Evolutionary conservation across 2,888 invertebrate species (phyloP).

Genomic region (Ligdia adustata): DNA sequence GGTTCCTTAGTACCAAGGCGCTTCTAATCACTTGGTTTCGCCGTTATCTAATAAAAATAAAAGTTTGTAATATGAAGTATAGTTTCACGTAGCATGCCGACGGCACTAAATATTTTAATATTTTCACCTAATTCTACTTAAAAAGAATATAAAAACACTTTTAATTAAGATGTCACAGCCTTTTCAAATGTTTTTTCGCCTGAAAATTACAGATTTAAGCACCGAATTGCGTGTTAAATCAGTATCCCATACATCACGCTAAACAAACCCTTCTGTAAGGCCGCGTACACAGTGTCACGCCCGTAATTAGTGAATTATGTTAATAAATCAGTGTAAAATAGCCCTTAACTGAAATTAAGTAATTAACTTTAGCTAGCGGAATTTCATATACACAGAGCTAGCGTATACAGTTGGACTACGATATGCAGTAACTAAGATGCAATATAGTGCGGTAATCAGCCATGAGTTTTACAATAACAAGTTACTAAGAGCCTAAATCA

Average conservation of each 20-base stretch:
- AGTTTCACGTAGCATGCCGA: no score
- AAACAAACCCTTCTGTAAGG: slow-evolving; percentile 28
- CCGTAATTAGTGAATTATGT: slow-evolving; percentile 66
- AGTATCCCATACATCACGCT: slow-evolving; percentile 18
- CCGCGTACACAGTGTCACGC: slow-evolving; percentile 51
- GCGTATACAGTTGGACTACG: slow-evolving; percentile 11
- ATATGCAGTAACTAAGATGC: background rate
- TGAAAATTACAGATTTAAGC: background rate
- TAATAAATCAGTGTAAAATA: slow-evolving; percentile 68
- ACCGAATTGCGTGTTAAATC: slow-evolving; percentile 10
- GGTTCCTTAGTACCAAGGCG: no score
- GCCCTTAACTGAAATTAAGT: slow-evolving; percentile 72
- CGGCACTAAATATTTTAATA: no score
- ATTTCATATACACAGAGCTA: slow-evolving; percentile 45
- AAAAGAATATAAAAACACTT: background rate
- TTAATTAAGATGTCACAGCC: background rate
- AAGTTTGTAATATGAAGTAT: no score
- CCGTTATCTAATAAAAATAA: no score
- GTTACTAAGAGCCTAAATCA: no score
- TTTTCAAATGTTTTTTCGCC: background rate
- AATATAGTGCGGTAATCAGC: no score
- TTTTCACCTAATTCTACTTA: no score
- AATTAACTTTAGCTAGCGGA: slow-evolving; percentile 63
- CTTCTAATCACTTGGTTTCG: no score
- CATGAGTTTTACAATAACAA: no score